Evolutionary conservation across 2,797 vertebrate species (phyloP), one percentile per base, ranked within the genome.

Genomic region (Arnoldichthys spilopterus): DNA sequence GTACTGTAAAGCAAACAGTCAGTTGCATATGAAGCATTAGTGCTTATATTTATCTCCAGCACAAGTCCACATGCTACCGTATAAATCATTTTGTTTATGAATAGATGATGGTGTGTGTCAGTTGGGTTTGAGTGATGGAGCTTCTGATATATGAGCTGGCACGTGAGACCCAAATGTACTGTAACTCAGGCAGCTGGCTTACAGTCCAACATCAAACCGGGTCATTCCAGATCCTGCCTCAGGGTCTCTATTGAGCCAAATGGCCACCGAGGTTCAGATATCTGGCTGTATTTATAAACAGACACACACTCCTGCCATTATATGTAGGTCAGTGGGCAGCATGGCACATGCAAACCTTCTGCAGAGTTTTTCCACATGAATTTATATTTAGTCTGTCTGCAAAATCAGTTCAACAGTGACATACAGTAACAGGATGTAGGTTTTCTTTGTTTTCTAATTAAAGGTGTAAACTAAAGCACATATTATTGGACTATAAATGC

Each of bases 231-330:
- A 45, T 66, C 51, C 8, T 61, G 45, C 67, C 76, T 43, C 73
- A 20, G 56, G 26, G 32, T 63, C 22, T 37, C 34, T 64, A 45
- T 56, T 11, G 34, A 64, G 59, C 30, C 24, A 34, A 74, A 85
- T 79, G 53, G 62, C 68, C 74, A 67, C 63, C 72, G 67, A 40
- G 84, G 47, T 78, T 84, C 73, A 83, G 72, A 86, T 85, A 84
- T 84, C 83, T 78, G 70, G 47, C 47, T 83, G 78, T 87, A 86
- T 87, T 87, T 86, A 85, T 87, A 85, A 79, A 76, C 62, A 63
- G 43, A 30, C 54, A 53, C 62, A 81, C 49, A 51, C 34, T 37
- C 59, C 51, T 64, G 47, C 49, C 32, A 54, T 61, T 63, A 58
- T 59, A 85, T 84, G 74, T 87, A 78, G 85, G 85, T 85, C 85